These are phyloP conservation scores for Percopsis omiscomaycus DNA, from an alignment of 2,797 vertebrate species.

Conservation along the genomic window DNA sequence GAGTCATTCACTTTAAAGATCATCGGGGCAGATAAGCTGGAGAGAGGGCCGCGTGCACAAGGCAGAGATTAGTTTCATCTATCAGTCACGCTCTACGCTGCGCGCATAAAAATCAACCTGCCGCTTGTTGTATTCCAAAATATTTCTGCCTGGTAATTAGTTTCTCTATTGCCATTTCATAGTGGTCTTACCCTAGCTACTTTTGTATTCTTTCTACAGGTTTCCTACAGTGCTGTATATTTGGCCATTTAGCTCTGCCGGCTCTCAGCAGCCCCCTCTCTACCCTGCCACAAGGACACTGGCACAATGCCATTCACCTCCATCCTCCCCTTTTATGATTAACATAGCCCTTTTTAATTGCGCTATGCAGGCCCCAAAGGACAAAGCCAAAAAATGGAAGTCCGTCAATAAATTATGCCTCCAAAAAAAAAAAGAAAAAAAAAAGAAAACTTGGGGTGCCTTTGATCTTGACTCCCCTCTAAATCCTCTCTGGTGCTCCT, in stretches of 20 bases:
- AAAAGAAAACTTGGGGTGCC: neutral
- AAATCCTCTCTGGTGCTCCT: neutral
- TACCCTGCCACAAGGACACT: constrained; percentile 14
- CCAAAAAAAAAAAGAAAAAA: constrained; percentile 17
- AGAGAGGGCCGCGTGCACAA: constrained; percentile 13
- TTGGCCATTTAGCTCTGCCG: neutral
- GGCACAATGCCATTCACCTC: constrained; percentile 21
- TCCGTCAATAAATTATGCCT: constrained; percentile 41
- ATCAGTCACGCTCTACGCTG: constrained; percentile 13
- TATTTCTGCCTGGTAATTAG: too few relatives aligned
- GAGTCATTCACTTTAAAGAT: constrained; percentile 25
- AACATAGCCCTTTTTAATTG: constrained; percentile 31
- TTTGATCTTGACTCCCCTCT: constrained; percentile 43
- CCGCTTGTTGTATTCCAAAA: constrained; percentile 6
- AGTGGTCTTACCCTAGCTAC: constrained; percentile 1
- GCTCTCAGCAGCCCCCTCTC: constrained; percentile 7
- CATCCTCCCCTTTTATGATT: constrained; percentile 16
- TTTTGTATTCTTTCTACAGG: neutral
- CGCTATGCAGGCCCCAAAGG: constrained; percentile 17
- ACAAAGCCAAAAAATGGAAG: constrained; percentile 14
- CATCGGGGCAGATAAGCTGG: constrained; percentile 8
- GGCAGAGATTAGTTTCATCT: constrained; percentile 15
- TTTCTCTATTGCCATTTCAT: constrained; percentile 1
- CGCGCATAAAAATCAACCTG: constrained; percentile 23
- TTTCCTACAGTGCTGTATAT: neutral